Evolutionary conservation across 2,888 invertebrate genomes (phyloP), one percentile per base, ranked within the genome.

Genomic region (Aradus depressus): DNA sequence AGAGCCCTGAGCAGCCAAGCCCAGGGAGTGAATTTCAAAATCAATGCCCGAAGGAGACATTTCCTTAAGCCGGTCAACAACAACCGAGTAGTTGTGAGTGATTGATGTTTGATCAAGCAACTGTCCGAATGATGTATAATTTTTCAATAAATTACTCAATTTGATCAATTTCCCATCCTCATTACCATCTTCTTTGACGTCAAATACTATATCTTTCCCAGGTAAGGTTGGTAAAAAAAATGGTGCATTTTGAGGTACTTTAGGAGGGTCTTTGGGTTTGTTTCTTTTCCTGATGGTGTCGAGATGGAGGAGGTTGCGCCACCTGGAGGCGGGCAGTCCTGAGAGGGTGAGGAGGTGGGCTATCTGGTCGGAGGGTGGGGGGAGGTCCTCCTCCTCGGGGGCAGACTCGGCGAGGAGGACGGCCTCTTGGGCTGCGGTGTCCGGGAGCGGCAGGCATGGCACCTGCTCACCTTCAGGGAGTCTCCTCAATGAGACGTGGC

Each of bases 151-250:
- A 8, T 75, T 70, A n/a, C n/a, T n/a, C 1, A 78, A 74, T 42
- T 41, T 38, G 5, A 57, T 31, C 6, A 38, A 54, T 49, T 50
- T 60, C 25, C 64, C 62, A 2, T 66, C 65, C 19, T 66, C 61
- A 2, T 68, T 61, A 1, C 69, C 67, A 50, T 73, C 68, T 3
- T 74, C 71, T 37, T 56, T 56, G 10, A 84, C 65, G 65, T 86
- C 87, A 66, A 96, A 96, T 65, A 83, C 80, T 4, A 89, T 69
- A 60, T 86, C 80, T 26, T 41, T 42, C 1, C 87, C 84, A 0
- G 89, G 78, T 50, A 93, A 75, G 0, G 95, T 93, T 0, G 96
- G 93, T 44, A 97, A 71, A 66, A 98, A 97, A 72, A 98, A 98
- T 0, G 97, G 97, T 0, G 93, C 96, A 1, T 83, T 78, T 68